Evolutionary conservation across 2,113 vertebrate species (phyloP), one percentile per base, ranked within the genome.

Genomic region (Callopanchax toddi): DNA sequence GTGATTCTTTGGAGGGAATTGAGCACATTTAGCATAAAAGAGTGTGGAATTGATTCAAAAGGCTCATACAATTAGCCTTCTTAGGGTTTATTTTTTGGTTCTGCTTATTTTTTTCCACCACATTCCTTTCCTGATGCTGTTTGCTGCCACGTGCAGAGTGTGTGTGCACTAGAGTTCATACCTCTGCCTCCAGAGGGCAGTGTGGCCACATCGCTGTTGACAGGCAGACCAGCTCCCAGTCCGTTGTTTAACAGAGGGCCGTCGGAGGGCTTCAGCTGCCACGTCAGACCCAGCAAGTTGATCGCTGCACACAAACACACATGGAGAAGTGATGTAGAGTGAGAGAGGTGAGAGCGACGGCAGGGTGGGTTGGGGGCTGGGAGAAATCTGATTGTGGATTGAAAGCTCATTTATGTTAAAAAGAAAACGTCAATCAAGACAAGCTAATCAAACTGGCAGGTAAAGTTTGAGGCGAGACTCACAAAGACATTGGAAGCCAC

Each of bases 231-330:
- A 17, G 94, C 92, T 88, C 94, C 92, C 88, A 96, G 88, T 49
- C 96, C 96, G 89, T 98, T 98, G 95, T 94, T 95, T 87, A 98
- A 93, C 90, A 97, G 91, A 44, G 94, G 96, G 88, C 94, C 92
- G 58, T 97, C 95, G 81, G 96, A 95, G 1, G 96, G 94, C 91
- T 94, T 96, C 73, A 99, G 94, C 92, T 97, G 96, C 96, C 97
- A 99, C 72, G 97, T 97, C 74, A 99, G 93, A 83, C 96, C 96
- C 85, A 99, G 94, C 91, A 99, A 92, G 91, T 99, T 97, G 95
- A 99, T 97, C 49, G 96, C 97, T 98, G 93, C 83, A 80, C 71
- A 67, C 71, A 83, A 36, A 83, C 50, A 53, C 55, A 60, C 3
- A 17, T 2, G 87, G 76, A 91, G 83, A 91, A 71, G 90, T 71